A percentile compares a stretch with the other conserved stretches of the same genome.
These are phyloP conservation scores for Nesoenas mayeri DNA, from an alignment of 2,113 vertebrate species.

Conservation along the genomic window DNA sequence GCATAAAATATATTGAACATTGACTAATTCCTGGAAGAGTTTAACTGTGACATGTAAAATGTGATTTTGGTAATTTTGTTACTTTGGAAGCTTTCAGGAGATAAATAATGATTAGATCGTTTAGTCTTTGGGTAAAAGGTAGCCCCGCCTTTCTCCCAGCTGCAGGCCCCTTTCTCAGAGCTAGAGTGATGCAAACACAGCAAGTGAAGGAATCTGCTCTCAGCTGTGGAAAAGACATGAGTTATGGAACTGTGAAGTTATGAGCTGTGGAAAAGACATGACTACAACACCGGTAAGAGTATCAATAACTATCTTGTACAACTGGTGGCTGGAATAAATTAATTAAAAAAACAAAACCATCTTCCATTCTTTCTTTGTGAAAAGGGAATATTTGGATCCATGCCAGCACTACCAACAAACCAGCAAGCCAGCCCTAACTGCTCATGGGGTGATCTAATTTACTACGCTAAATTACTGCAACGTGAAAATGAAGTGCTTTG, in stretches of 20 bases:
- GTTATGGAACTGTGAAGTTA: no score
- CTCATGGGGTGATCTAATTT: background rate
- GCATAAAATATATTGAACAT: background rate
- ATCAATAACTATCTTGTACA: background rate
- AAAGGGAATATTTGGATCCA: background rate
- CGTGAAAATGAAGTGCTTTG: background rate
- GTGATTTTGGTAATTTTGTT: background rate
- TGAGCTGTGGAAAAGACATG: background rate
- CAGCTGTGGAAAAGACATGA: background rate
- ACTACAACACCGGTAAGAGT: accelerated
- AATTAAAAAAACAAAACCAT: background rate
- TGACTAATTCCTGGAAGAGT: background rate
- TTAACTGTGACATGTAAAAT: background rate
- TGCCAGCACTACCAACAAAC: background rate
- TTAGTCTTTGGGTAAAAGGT: background rate
- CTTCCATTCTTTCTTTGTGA: background rate
- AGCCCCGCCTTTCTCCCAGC: background rate
- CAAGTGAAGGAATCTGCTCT: background rate
- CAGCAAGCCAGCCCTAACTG: background rate
- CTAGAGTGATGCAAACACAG: background rate
- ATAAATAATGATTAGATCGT: background rate
- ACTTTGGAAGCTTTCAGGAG: background rate
- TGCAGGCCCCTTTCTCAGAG: background rate
- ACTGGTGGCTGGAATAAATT: background rate
- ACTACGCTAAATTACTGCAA: background rate